A percentile compares a stretch with the other conserved stretches of the same genome.
Conservation (phyloP, 1,140 invertebrate genomes). For the Brachionus sp. region DNA sequence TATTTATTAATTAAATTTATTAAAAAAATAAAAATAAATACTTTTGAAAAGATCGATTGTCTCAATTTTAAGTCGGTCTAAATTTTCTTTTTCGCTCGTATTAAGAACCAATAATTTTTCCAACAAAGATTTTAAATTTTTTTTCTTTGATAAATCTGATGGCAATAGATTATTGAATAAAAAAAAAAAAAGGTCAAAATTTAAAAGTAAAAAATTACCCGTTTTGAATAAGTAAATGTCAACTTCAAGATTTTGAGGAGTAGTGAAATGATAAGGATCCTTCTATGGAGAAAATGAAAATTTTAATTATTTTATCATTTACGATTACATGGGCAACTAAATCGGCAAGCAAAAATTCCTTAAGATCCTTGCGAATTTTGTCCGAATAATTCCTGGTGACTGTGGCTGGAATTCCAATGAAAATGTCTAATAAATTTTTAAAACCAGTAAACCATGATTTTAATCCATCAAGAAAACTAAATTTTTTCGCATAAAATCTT, state of each 20-base stretch:
- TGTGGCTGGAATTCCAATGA: neutral
- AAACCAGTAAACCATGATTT: neutral
- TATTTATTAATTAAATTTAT: neutral
- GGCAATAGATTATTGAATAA: neutral
- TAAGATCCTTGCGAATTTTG: neutral
- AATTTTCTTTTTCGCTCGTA: neutral
- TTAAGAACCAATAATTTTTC: neutral
- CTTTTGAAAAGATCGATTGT: slow-evolving; percentile 1
- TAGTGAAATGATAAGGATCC: neutral
- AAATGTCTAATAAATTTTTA: neutral
- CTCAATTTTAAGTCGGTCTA: neutral
- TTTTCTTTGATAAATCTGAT: neutral
- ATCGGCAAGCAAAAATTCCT: neutral
- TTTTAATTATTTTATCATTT: neutral
- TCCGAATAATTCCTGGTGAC: neutral
- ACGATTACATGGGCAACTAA: neutral
- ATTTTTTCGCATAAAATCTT: neutral
- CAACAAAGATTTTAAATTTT: neutral
- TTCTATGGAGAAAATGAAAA: neutral
- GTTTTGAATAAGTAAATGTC: neutral
- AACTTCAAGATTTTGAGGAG: neutral
- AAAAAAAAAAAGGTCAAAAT: neutral
- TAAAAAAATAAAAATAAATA: neutral
- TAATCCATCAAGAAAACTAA: neutral
- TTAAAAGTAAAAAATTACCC: neutral